Conservation (phyloP, 2,113 vertebrate genomes). For the Colaptes auratus region DNA sequence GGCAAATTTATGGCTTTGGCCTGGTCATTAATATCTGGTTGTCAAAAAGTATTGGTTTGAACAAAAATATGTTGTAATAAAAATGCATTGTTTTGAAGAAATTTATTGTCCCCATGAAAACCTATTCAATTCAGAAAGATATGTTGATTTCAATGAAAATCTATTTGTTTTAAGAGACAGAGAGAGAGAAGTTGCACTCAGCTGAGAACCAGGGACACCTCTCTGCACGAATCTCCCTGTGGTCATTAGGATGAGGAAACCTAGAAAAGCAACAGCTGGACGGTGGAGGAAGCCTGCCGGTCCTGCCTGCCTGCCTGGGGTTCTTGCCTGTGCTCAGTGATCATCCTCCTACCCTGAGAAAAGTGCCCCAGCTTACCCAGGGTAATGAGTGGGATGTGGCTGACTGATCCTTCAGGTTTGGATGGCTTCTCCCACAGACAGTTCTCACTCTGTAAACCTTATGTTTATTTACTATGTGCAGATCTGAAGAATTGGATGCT, state of each 20-base stretch:
- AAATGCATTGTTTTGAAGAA: conserved; percentile 87
- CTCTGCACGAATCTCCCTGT: not conserved
- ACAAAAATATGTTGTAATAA: conserved; percentile 88
- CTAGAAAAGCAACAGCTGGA: not conserved
- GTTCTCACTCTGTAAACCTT: not conserved
- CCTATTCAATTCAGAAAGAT: conserved; percentile 80
- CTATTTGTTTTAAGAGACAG: conserved; percentile 77
- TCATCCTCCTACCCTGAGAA: not conserved
- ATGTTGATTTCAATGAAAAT: conserved; percentile 85
- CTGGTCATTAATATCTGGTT: conserved; percentile 86
- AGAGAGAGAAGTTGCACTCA: conserved; percentile 27
- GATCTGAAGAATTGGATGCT: not conserved
- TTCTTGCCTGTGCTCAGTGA: not conserved
- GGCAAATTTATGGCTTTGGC: conserved; percentile 83
- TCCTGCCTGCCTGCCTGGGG: not conserved
- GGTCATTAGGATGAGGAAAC: not conserved
- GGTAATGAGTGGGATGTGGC: not conserved
- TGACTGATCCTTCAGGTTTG: not conserved
- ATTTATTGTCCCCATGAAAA: conserved; percentile 87
- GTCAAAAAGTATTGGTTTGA: conserved; percentile 88
- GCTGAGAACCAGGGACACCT: not conserved
- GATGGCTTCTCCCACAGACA: not conserved
- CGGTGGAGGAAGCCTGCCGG: not conserved
- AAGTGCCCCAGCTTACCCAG: not conserved
- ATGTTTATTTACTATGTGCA: rapidly evolving